Base-by-base conservation (phyloP, 2,797 vertebrate species). In the Dipus sagitta region DNA sequence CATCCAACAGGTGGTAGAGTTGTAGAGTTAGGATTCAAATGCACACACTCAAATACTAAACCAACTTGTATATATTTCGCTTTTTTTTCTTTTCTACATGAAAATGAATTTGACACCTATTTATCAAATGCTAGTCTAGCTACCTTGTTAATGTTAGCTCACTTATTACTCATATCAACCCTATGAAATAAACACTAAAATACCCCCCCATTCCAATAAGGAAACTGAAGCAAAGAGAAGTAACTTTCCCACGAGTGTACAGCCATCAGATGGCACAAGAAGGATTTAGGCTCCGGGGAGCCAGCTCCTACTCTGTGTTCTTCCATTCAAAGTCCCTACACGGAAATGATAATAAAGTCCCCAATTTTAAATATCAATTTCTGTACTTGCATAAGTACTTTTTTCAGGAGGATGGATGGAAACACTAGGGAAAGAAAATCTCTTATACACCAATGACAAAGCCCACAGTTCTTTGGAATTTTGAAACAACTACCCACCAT, bases 281-380 rank as follows among this genome's bases (percentile, higher is more conserved):
- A 80, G 62, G 67, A 58, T 47, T 17, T 8, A 28, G 34, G 9
- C 58, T 58, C 15, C 6, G 32, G 47, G 52, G 6, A 2, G 17
- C 23, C 68, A 0, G 2, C 7, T 60, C 38, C 76, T 24, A 8
- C 18, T 23, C 54, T 18, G 2, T 9, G 24, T 38, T 60, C 62
- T 3, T 71, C 58, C 58, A 58, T 7, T 34, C 1, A 52, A 17
- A 71, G 28, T 12, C 58, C 72, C n/a, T 1, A 34, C 12, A 26
- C 20, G 78, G 60, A 93, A 80, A 0, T 65, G 32, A 52, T 54
- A 47, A 47, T 47, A 86, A 47, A 15, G 70, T 23, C 67, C 42
- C 58, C n/a, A 47, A 30, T 91, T 84, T 79, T 38, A 76, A 90
- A 71, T 86, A 77, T 71, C 67, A 80, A 96, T 78, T 87, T 68